A percentile compares a stretch with the other conserved stretches of the same genome.
Conservation (phyloP, 2,888 invertebrate genomes). For the Drosophila cognata region DNA sequence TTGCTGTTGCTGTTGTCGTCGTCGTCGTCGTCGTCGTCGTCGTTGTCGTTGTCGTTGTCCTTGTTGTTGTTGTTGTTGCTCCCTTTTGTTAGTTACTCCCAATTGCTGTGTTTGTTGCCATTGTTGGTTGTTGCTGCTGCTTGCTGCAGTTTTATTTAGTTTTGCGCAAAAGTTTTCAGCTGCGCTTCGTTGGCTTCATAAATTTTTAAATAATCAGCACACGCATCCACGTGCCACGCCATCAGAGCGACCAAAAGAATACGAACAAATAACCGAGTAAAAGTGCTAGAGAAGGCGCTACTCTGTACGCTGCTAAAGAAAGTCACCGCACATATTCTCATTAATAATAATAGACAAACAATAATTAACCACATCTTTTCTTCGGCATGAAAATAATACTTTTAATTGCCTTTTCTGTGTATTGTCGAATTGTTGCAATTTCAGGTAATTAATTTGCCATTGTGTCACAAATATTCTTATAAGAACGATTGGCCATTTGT, state of each 20-base stretch:
- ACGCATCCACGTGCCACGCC: constrained; percentile 70
- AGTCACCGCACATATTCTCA: not conserved
- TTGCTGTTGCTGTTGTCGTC: constrained; percentile 30
- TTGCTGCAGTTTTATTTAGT: constrained; percentile 76
- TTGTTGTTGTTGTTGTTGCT: constrained; percentile 47
- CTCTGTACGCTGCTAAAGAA: not conserved
- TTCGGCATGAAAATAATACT: not conserved
- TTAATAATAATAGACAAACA: not conserved
- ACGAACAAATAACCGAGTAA: not conserved
- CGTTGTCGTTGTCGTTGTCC: constrained; percentile 32
- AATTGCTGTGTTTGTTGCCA: constrained; percentile 27
- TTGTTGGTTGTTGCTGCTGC: constrained; percentile 17
- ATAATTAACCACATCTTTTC: not conserved
- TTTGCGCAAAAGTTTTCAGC: constrained; percentile 77
- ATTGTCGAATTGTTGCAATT: not conserved
- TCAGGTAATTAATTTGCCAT: not conserved
- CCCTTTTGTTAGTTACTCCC: constrained; percentile 64
- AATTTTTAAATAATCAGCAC: constrained; percentile 81
- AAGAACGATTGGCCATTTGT: not conserved
- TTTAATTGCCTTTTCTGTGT: not conserved
- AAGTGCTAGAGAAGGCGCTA: not conserved
- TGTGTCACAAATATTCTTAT: not conserved
- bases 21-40: constrained; percentile 28
- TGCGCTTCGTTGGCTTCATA: constrained; percentile 78
- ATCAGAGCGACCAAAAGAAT: constrained; percentile 2